Conservation (phyloP, 2,888 invertebrate genomes). For the Caenorhabditis sp. region DNA sequence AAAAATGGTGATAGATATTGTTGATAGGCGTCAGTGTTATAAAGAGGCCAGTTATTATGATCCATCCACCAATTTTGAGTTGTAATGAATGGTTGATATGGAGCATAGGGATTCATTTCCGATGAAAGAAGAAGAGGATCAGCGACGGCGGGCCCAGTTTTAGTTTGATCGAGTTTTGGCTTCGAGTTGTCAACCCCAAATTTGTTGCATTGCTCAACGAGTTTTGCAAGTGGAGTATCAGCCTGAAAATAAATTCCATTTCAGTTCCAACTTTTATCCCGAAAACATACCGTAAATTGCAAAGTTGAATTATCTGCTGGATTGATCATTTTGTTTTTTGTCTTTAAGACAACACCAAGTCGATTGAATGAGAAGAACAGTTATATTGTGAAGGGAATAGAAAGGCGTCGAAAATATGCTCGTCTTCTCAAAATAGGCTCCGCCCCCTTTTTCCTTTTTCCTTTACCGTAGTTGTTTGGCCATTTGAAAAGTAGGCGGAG, state of each 20-base stretch:
- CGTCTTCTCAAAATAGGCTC: neutral
- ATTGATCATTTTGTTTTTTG: conserved; percentile 1
- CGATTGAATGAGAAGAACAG: neutral
- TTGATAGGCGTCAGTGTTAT: conserved; percentile 23
- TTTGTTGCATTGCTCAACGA: conserved; percentile 39
- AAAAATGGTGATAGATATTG: conserved; percentile 14
- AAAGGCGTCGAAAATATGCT: neutral
- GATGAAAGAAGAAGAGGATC: conserved; percentile 17
- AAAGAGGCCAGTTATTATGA: conserved; percentile 25
- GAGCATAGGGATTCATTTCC: conserved; percentile 30
- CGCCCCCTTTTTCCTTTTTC: neutral
- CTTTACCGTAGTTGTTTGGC: neutral
- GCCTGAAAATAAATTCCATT: conserved; percentile 5
- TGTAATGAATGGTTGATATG: conserved; percentile 18
- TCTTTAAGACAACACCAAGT: neutral
- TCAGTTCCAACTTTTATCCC: too few relatives aligned
- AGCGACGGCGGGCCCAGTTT: neutral
- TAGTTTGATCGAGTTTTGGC: neutral
- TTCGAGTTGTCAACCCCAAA: conserved; percentile 8
- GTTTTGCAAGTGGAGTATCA: conserved; percentile 32
- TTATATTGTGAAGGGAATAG: neutral
- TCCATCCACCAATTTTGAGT: conserved; percentile 35
- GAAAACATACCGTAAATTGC: conserved; percentile 2
- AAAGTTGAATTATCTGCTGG: neutral
- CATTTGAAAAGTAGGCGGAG: neutral